Percentiles rank a stretch among this genome's conserved stretches.
Evolutionary conservation across 2,888 invertebrate genomes (phyloP).

Genomic region (Cataglyphis livida): DNA sequence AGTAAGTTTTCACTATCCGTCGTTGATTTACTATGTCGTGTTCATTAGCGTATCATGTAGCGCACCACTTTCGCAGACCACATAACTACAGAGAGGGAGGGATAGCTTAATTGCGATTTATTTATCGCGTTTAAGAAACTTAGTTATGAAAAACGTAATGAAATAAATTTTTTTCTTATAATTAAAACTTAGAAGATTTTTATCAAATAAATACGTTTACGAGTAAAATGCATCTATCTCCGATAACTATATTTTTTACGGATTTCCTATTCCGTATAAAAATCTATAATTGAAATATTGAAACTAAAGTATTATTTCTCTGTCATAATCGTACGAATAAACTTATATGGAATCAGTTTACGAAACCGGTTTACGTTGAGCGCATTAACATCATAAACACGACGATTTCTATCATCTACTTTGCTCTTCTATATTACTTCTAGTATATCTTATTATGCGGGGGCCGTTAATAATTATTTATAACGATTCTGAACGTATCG

Average conservation of each 20-base stretch:
- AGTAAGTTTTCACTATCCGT: neutral
- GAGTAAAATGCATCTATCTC: neutral
- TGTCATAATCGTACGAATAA: conserved; percentile 3
- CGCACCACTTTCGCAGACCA: conserved; percentile 1
- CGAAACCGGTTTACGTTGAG: conserved; percentile 29
- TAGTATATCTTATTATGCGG: conserved; percentile 22
- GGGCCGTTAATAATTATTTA: conserved; percentile 11
- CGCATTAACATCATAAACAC: conserved; percentile 27
- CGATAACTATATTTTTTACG: neutral
- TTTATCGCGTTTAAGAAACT: neutral
- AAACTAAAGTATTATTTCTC: conserved; percentile 25
- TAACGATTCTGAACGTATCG: neutral
- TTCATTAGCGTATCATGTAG: neutral
- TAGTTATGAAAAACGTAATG: neutral
- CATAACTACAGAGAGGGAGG: neutral
- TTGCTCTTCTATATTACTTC: conserved; percentile 10
- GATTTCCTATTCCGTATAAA: neutral
- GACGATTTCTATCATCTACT: conserved; percentile 1
- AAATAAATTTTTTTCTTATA: neutral
- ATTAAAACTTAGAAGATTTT: neutral
- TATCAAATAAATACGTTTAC: neutral
- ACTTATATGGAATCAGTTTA: conserved; percentile 11
- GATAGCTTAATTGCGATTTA: neutral
- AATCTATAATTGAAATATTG: conserved; percentile 5
- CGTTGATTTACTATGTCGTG: conserved; percentile 9